Conservation (phyloP, 2,113 vertebrate species). For the Pelodiscus sinensis region DNA sequence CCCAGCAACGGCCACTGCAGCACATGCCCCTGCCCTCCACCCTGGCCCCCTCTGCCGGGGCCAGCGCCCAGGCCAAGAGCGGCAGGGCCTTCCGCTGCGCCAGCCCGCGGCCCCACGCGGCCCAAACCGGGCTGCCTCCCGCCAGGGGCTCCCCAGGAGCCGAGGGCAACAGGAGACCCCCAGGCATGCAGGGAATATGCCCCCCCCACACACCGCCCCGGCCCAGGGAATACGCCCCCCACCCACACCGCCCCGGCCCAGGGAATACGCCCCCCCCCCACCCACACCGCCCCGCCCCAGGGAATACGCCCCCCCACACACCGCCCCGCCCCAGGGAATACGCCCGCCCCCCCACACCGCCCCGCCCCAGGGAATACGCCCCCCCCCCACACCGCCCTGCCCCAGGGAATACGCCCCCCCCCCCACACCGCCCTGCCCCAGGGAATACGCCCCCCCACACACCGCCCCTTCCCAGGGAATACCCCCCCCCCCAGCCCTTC, state of each 20-base stretch:
- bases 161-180: background rate
- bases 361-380: background rate
- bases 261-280: no score
- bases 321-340: no score
- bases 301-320: no score
- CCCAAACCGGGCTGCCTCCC: fast-evolving
- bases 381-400: no score
- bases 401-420: no score
- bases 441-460: background rate
- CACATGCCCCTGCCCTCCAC: background rate
- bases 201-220: no score
- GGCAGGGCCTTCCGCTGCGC: background rate
- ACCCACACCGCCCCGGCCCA: no score
- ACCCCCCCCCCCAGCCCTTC: no score
- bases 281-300: background rate
- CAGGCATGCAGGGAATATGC: background rate
- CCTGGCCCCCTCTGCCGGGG: background rate
- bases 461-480: background rate
- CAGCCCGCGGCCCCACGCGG: background rate
- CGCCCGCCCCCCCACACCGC: no score
- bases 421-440: background rate
- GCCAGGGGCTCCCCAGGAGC: background rate
- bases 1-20: background rate
- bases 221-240: background rate
- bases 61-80: background rate